Evolutionary conservation across 1,140 invertebrate species (phyloP).

Genomic region (Acromyrmex charruanus): DNA sequence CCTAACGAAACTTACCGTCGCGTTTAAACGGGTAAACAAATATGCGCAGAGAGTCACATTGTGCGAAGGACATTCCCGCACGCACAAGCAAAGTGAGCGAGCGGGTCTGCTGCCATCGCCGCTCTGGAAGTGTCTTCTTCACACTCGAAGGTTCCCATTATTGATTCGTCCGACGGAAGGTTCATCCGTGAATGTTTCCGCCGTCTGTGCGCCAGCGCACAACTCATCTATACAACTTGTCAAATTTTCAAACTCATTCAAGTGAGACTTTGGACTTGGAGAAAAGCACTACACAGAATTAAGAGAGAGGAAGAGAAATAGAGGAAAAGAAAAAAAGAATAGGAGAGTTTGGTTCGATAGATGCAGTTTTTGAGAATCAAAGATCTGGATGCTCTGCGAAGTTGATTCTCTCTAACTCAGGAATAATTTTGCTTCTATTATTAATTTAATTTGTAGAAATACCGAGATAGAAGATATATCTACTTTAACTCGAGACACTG

Average conservation of each 20-base stretch:
- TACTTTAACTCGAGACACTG: background rate
- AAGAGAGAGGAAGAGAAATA: background rate
- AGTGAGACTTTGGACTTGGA: background rate
- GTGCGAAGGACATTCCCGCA: conserved; percentile 42
- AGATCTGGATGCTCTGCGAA: background rate
- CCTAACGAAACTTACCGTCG: background rate
- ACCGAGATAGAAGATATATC: background rate
- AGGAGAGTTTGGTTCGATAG: conserved; percentile 7
- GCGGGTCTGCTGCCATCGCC: background rate
- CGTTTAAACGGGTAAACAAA: background rate
- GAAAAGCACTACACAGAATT: background rate
- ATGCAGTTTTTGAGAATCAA: background rate
- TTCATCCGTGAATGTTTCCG: conserved; percentile 69
- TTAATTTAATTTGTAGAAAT: background rate
- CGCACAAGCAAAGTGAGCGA: background rate
- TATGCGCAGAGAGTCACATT: background rate
- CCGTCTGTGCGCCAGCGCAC: conserved; percentile 44
- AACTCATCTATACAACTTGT: conserved; percentile 30
- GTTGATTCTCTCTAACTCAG: background rate
- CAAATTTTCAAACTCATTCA: conserved; percentile 50
- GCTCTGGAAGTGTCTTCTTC: conserved; percentile 49
- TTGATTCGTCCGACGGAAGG: conserved; percentile 75
- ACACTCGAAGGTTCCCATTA: conserved; percentile 74
- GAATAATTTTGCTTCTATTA: background rate
- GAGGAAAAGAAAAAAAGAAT: background rate